Evolutionary conservation across 2,888 invertebrate genomes (phyloP), one percentile per base, ranked within the genome.

Genomic region (Chrysodeixis includens): DNA sequence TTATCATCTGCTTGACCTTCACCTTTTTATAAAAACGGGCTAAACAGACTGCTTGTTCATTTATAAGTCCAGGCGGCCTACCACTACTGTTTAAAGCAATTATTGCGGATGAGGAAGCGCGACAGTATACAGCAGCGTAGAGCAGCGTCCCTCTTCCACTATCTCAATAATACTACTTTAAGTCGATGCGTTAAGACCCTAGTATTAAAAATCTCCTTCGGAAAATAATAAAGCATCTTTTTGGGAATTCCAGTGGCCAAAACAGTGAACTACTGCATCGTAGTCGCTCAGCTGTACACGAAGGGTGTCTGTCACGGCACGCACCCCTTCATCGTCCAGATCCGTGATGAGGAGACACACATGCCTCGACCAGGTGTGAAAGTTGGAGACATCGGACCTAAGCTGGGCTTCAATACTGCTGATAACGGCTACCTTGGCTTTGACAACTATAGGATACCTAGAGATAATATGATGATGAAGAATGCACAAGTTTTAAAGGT

Each of bases 401-500:
- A 98, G 88, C 95, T 99, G 79, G 99, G 98, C 10, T 98, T 98
- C 96, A 97, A 98, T 80, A 96, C 96, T 0, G 97, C 97, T 22
- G 99, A 99, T 86, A 99, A 99, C 91, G 99, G 99, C 0, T 99
- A 97, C 89, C 94, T 99, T 55, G 97, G 97, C 0, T 97, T 99
- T 66, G 96, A 98, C 56, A 95, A 98, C 78, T 97, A 97, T 35
- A 96, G 98, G 74, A 97, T 99, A 86, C 99, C 99, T 0, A 95
- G 98, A 52, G 96, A 96, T 12, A 95, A 98, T 78, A 97, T 99
- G 98, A 92, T 99, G 63, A 99, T 99, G 99, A 98, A 98, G 90
- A 97, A 98, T 92, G 97, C 98, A 54, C 96, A 98, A 94, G 98
- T 99, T 78, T 76, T 88, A 61, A 89, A 92, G 86, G 92, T 91